Conservation (phyloP, 2,888 invertebrate species). For the Euclidia mi region DNA sequence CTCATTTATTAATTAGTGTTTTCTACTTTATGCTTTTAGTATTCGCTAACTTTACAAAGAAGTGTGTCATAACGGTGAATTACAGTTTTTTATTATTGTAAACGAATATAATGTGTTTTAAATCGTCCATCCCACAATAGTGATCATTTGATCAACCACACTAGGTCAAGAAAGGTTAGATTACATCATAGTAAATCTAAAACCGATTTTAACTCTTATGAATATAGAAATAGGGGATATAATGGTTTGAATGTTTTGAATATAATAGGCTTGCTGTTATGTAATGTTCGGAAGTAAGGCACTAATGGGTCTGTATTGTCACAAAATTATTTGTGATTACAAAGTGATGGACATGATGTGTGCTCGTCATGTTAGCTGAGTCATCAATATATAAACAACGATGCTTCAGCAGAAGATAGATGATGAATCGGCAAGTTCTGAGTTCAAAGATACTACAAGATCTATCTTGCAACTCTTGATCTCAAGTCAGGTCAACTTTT, state of each 20-base stretch:
- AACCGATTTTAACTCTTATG: constrained; percentile 2
- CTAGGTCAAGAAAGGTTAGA: constrained; percentile 34
- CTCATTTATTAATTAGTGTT: too few relatives aligned
- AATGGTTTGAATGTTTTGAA: not conserved
- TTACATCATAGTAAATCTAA: constrained; percentile 33
- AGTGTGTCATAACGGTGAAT: constrained; percentile 23
- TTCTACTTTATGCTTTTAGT: too few relatives aligned
- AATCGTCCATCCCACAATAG: constrained; percentile 32
- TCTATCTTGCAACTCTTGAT: too few relatives aligned
- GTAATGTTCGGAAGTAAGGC: constrained; percentile 29
- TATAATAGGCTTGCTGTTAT: constrained; percentile 16
- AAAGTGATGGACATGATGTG: not conserved
- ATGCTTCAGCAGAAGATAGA: too few relatives aligned
- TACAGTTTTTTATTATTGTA: constrained; percentile 25
- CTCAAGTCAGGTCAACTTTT: too few relatives aligned
- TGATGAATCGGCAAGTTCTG: too few relatives aligned
- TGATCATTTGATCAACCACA: constrained; percentile 23
- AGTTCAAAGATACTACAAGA: too few relatives aligned
- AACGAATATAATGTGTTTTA: constrained; percentile 38
- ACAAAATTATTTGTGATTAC: constrained; percentile 16
- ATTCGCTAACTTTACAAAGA: too few relatives aligned
- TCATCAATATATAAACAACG: constrained; percentile 1
- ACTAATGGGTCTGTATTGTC: constrained; percentile 27
- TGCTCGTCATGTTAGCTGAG: too few relatives aligned
- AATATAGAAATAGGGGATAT: not conserved